Conservation (phyloP, 2,888 invertebrate species). For the Hydrotaea cyrtoneurina region DNA sequence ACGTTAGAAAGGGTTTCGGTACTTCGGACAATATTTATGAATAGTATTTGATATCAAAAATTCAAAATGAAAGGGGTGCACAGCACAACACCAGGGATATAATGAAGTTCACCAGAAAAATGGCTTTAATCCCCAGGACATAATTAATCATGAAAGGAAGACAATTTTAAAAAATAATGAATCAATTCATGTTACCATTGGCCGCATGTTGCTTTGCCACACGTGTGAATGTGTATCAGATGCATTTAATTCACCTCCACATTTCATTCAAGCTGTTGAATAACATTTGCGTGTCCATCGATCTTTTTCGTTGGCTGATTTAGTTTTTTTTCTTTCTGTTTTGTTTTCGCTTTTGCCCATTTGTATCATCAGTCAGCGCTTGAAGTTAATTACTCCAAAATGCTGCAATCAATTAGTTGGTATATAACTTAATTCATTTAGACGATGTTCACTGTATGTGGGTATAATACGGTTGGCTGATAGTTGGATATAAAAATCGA, state of each 20-base stretch:
- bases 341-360: neutral
- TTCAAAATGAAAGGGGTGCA: no score
- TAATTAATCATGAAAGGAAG: no score
- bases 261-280: constrained; percentile 2
- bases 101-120: no score
- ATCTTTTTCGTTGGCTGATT: constrained; percentile 8
- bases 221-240: neutral
- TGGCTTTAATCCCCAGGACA: no score
- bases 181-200: no score
- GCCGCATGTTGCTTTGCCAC: no score
- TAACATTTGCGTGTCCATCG: constrained; percentile 16
- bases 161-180: no score
- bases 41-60: neutral
- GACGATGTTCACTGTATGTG: neutral
- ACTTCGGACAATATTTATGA: neutral
- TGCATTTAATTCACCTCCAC: neutral
- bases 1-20: neutral
- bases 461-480: neutral
- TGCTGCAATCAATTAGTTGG: constrained; percentile 27
- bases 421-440: neutral
- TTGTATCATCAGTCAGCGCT: neutral
- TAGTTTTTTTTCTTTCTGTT: no score
- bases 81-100: no score
- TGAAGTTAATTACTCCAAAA: constrained; percentile 25
- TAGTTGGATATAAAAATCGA: constrained; percentile 3